These are phyloP conservation scores for Sylvilagus bachmani DNA, from an alignment of 2,113 vertebrate genomes.

Conservation along the genomic window DNA sequence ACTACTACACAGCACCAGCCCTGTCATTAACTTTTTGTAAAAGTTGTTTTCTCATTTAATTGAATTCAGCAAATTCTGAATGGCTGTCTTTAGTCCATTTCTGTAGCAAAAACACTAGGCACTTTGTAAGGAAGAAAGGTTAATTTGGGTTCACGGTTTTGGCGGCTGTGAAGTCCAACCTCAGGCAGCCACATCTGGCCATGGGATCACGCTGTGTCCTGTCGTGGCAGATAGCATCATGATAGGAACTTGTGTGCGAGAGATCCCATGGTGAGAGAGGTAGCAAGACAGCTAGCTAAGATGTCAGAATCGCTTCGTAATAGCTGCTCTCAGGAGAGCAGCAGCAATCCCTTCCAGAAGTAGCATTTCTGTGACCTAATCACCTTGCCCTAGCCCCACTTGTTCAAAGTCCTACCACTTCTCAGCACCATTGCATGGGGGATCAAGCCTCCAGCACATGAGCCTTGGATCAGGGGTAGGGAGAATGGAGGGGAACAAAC, in stretches of 20 bases:
- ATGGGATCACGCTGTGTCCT: not conserved
- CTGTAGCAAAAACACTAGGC: not conserved
- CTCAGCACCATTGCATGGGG: too few species aligned
- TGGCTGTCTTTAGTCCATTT: not conserved
- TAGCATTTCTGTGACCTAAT: not conserved
- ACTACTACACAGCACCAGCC: too few species aligned
- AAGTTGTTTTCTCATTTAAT: conserved; percentile 20
- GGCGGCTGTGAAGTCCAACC: not conserved
- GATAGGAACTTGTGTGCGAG: too few species aligned
- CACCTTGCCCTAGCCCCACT: not conserved
- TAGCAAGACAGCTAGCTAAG: not conserved
- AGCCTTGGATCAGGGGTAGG: not conserved
- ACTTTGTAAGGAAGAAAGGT: not conserved
- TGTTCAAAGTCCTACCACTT: not conserved
- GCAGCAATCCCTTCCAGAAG: not conserved
- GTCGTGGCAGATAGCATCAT: not conserved
- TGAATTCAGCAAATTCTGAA: not conserved
- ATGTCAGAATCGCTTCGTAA: not conserved
- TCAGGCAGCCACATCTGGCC: not conserved
- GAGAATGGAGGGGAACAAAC: not conserved
- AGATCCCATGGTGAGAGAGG: not conserved
- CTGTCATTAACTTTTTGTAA: not conserved
- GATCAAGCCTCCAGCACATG: not conserved
- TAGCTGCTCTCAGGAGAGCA: not conserved
- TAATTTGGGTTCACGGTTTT: not conserved